Evolutionary conservation across 1,140 invertebrate genomes (phyloP), one percentile per base, ranked within the genome.

Genomic region (Arion vulgaris): DNA sequence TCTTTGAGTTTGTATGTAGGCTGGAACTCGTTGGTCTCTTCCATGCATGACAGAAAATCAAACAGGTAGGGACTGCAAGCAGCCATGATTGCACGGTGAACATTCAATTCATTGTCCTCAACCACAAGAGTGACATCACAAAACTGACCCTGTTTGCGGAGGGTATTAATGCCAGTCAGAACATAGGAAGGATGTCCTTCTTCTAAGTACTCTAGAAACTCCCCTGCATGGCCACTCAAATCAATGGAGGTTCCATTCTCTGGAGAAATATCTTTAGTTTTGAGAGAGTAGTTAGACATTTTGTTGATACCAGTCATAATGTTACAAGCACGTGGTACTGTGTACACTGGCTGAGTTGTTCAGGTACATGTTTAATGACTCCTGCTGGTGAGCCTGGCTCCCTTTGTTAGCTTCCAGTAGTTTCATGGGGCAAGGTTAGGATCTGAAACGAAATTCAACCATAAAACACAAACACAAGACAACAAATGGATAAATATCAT

Each of bases 51-150:
- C 90, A 97, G 96, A 86, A 96, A 92, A 87, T 96, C 95, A 86
- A 96, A 95, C 28, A 97, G 93, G 91, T 95, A 95, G 1, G 95
- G 95, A 81, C 95, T 96, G 38, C 94, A 95, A 83, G 95, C 94
- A 0, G 95, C 96, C 69, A 97, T 91, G 36, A 97, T 95, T 51
- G 95, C 95, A 85, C 95, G 93, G 91, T 96, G 96, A 36, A 95
- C 95, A 84, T 95, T 94, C 51, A 96, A 93, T 92, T 96, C 96
- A 15, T 94, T 93, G 1, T 89, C 90, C 93, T 94, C 94, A 90
- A 96, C 95, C 90, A 96, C 94, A 85, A 96, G 93, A 86, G 95
- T 94, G 79, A 95, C 95, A 92, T 96, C 96, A 92, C 95, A 96
- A 92, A 96, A 96, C 87, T 96, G 95, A 77, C 94, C 94, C 88